Percentiles rank a stretch among this genome's conserved stretches.
Conservation (phyloP, 2,888 invertebrate genomes). For the Hirtodrosophila alboralis region DNA sequence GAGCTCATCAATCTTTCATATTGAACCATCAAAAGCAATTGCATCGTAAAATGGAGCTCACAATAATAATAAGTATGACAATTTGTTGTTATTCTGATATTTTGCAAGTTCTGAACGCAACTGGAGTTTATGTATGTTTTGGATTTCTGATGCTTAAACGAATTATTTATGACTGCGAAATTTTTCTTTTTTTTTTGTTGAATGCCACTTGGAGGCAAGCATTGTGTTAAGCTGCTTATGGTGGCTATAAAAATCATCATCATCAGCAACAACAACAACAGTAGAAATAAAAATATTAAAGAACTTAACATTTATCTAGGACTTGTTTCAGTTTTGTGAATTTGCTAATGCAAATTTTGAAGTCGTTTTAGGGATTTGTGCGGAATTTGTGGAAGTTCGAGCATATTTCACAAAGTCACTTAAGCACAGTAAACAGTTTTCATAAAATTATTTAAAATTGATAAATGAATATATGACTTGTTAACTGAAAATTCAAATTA, state of each 20-base stretch:
- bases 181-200: slow-evolving; percentile 14
- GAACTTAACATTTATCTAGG: slow-evolving; percentile 15
- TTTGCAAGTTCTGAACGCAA: too few relatives aligned
- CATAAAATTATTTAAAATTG: too few relatives aligned
- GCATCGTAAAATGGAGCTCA: slow-evolving; percentile 17
- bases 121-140: background rate
- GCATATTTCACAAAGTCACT: background rate
- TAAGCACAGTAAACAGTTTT: slow-evolving; percentile 12
- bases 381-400: background rate
- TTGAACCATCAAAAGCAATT: slow-evolving; percentile 20
- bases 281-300: background rate
- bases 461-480: too few relatives aligned
- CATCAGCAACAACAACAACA: slow-evolving; percentile 8
- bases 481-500: too few relatives aligned
- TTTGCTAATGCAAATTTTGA: slow-evolving; percentile 6
- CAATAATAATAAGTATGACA: slow-evolving; percentile 18
- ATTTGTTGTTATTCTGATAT: slow-evolving; percentile 9
- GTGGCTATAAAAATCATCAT: slow-evolving; percentile 29
- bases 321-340: slow-evolving; percentile 3
- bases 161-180: slow-evolving; percentile 38
- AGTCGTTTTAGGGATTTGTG: slow-evolving; percentile 10
- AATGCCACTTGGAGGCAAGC: slow-evolving; percentile 4
- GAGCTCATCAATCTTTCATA: slow-evolving; percentile 62
- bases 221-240: slow-evolving; percentile 23
- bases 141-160: slow-evolving; percentile 1